A percentile compares a stretch with the other conserved stretches of the same genome.
Conservation (phyloP, 2,888 invertebrate species). For the Raillietiella orientalis region DNA sequence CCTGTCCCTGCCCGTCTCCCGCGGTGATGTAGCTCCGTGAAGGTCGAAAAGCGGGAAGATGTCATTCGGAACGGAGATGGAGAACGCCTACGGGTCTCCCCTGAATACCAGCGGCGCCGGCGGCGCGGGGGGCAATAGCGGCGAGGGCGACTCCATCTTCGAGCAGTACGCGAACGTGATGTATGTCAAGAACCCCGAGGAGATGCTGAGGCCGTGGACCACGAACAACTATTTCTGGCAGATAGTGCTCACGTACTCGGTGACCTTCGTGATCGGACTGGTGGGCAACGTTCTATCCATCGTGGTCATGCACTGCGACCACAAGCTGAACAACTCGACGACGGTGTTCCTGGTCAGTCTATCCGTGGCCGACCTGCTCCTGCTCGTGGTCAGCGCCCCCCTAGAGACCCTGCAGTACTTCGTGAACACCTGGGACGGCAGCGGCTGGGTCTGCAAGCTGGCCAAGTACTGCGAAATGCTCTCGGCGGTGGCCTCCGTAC, state of each 20-base stretch:
- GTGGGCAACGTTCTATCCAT: slow-evolving; percentile 16
- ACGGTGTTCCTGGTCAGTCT: slow-evolving; percentile 9
- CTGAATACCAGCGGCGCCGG: too few relatives aligned
- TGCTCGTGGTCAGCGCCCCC: slow-evolving; percentile 16
- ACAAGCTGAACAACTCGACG: slow-evolving; percentile 10
- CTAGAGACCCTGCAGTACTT: slow-evolving; percentile 15
- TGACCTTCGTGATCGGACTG: slow-evolving; percentile 14
- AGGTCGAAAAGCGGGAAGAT: too few relatives aligned
- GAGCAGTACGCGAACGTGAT: too few relatives aligned
- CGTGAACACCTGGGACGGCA: slow-evolving; percentile 13
- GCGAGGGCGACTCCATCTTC: too few relatives aligned
- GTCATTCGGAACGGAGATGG: too few relatives aligned
- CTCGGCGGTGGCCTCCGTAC: slow-evolving; percentile 16
- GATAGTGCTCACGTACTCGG: slow-evolving; percentile 10
- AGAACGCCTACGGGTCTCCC: too few relatives aligned
- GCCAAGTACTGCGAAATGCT: slow-evolving; percentile 16
- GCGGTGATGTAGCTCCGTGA: too few relatives aligned
- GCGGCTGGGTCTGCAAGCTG: slow-evolving; percentile 15
- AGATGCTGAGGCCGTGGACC: slow-evolving; percentile 11
- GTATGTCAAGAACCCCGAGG: slow-evolving; percentile 9
- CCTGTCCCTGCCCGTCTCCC: too few relatives aligned
- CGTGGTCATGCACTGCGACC: slow-evolving; percentile 12
- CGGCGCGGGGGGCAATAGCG: too few relatives aligned
- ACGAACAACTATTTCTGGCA: slow-evolving; percentile 10
- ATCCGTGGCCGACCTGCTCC: slow-evolving; percentile 15